Base-by-base conservation (phyloP, 2,797 vertebrate species). In the Enteromius thamalakanensis region DNA sequence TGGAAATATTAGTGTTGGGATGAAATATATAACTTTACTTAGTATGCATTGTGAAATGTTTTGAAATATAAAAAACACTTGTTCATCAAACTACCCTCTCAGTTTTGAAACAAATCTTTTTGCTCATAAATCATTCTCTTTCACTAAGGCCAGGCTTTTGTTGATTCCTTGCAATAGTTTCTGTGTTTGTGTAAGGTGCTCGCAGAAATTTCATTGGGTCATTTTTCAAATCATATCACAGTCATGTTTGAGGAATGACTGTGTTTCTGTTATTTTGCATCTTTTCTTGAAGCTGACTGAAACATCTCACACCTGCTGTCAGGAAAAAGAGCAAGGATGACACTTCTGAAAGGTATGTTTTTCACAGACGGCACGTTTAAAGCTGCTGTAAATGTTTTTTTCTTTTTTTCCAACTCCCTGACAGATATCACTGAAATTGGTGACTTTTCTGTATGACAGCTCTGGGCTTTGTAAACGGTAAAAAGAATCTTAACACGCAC, bases 171-270 rank as follows among this genome's bases (percentile, higher is more conserved):
- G 79, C 34, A 72, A 49, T 62, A 23, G 53, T 15, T 32, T 64
- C 21, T 71, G 67, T 71, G 67, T 81, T 34, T 34, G 68, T 60
- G 53, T 62, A 62, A 71, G 34, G 68, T 60, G 51, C 67, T 80
- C 6, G 9, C 51, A 70, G 65, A 70, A 79, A 79, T 37, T 67
- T 51, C 45, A 79, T 79, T 68, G 47, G 29, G 47, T 69, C 32
- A 79, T 79, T 79, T 79, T 79, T 79, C 77, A 79, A 69, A 47
- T 37, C 21, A 72, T 47, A 72, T 62, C 29, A 62, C 14, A 72
- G 79, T 72, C 26, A 26, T 51, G 21, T 74, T 81, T 58, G 53
- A 64, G 45, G 7, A 81, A 81, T 81, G n/a, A 4, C 42, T 51
- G 29, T 69, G 14, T 70, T 70, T 58, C n/a, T 80, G 3, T 55